Evolutionary conservation across 2,888 invertebrate genomes (phyloP), one percentile per base, ranked within the genome.

Genomic region (Caenorhabditis doughertyi): DNA sequence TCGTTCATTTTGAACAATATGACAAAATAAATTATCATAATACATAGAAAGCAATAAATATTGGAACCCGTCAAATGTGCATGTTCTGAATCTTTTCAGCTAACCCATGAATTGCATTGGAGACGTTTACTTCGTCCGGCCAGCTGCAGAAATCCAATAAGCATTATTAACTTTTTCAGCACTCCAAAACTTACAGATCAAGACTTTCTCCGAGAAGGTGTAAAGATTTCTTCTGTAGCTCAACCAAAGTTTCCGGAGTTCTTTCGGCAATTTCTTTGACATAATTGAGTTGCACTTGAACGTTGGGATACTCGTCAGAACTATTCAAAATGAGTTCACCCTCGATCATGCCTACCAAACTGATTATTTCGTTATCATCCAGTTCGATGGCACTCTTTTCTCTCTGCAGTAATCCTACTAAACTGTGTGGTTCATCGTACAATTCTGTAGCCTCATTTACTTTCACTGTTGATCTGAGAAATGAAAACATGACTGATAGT

Each of bases 171-270:
- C 25, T 42, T 5, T 7, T 21, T 9, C n/a, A 7, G 16, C n/a
- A n/a, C n/a, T n/a, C n/a, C n/a, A n/a, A 70, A 55, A 67, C 74
- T 51, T 13, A 76, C 74, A 77, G 77, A 68, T 77, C 77, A 35
- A 77, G 7, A 44, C 60, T 62, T n/a, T 13, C 44, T 9, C 68
- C 56, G 5, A 77, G 62, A 8, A 77, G 44, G 9, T 44, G n/a
- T 13, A 77, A 32, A 2, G 68, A 35, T 32, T 27, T 39, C 21
- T 55, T 49, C 18, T 82, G 77, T 5, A 82, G 18, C 5, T 39
- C 44, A 3, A 11, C 39, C 49, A 82, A 25, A 27, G 55, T 49
- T 16, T 21, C 21, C 2, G 39, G 49, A 9, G 68, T 77, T 18
- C 82, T 53, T 11, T 55, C 21, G 8, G 72, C 32, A 21, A 72